Evolutionary conservation across 2,888 invertebrate species (phyloP), one percentile per base, ranked within the genome.

Genomic region (Oscheius myriophilus): DNA sequence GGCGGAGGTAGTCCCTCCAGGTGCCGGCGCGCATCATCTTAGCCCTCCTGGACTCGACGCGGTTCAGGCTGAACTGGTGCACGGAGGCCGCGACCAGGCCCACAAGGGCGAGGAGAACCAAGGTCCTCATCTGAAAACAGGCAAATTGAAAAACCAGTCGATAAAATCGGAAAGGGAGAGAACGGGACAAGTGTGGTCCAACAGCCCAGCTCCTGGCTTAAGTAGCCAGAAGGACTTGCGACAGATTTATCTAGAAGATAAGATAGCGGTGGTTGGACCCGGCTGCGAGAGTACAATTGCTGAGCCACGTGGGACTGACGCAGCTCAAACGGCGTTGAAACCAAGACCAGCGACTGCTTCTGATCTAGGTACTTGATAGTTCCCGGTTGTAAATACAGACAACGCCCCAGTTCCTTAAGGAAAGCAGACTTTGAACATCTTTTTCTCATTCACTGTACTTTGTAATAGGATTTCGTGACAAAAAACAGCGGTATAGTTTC

Each of bases 41-140:
- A 45, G 68, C 69, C 54, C 76, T 54, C 61, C 58, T 64, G 25
- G 73, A 67, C 55, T 74, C 72, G 49, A 74, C 64, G 14, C 73
- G 73, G n/a, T 59, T 53, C 7, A 76, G 67, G 23, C 72, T 71
- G 16, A 76, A 64, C 54, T 76, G 76, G n/a, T 71, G 70, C 42
- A 74, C 72, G 11, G 73, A 72, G 6, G 73, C 41, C 25, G 53
- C 53, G 26, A 59, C 64, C 21, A 64, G 53, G 49, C 69, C 73
- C 53, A 72, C 58, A 14, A 76, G 69, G 65, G 73, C 72, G 12
- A 71, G 46, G 23, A 77, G 64, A 18, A 67, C 9, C 52, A 70
- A 41, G 54, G 70, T 62, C 49, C 61, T 66, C 69, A 66, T 70
- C 70, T 52, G 41, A 51, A 52, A 63, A 54, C 7, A 18, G 9